A percentile compares a stretch with the other conserved stretches of the same genome.
phyloP scores from a whole-genome alignment of 2,113 vertebrate genomes.

The Macroglossus sobrinus region DNA sequence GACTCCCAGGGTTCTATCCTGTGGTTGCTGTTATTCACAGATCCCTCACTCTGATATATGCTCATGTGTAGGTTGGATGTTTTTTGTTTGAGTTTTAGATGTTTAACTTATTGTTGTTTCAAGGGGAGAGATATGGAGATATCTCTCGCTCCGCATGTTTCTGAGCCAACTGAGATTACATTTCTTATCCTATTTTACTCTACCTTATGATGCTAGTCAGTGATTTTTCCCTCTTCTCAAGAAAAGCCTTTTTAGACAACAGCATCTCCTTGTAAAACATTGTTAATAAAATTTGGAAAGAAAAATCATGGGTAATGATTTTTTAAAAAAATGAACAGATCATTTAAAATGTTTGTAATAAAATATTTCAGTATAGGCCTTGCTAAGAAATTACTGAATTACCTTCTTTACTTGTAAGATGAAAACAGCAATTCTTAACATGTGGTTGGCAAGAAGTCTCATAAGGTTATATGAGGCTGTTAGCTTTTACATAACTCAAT shows the following conservation, averaged over 20 bases:
- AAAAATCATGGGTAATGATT: neutral
- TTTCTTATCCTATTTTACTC: neutral
- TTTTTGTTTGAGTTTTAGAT: too few species aligned
- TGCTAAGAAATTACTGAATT: neutral
- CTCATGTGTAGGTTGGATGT: too few species aligned
- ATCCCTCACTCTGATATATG: too few species aligned
- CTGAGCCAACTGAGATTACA: too few species aligned
- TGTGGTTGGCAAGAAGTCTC: neutral
- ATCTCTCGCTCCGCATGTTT: too few species aligned
- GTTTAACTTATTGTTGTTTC: too few species aligned
- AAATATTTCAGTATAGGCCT: slow-evolving; percentile 23
- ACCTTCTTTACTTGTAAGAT: neutral
- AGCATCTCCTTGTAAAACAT: neutral
- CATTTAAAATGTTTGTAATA: neutral
- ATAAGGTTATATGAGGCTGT: neutral
- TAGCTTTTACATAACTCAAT: slow-evolving; percentile 10
- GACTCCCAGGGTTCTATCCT: too few species aligned
- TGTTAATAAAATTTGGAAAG: neutral
- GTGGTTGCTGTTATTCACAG: too few species aligned
- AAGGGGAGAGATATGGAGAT: too few species aligned
- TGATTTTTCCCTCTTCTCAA: neutral
- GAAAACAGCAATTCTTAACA: neutral
- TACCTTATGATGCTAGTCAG: neutral
- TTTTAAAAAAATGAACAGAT: neutral
- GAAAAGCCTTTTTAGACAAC: neutral